Percentiles rank a stretch among this genome's conserved stretches.
Evolutionary conservation across 2,797 vertebrate species (phyloP).

Genomic region (Danio albolineatus): DNA sequence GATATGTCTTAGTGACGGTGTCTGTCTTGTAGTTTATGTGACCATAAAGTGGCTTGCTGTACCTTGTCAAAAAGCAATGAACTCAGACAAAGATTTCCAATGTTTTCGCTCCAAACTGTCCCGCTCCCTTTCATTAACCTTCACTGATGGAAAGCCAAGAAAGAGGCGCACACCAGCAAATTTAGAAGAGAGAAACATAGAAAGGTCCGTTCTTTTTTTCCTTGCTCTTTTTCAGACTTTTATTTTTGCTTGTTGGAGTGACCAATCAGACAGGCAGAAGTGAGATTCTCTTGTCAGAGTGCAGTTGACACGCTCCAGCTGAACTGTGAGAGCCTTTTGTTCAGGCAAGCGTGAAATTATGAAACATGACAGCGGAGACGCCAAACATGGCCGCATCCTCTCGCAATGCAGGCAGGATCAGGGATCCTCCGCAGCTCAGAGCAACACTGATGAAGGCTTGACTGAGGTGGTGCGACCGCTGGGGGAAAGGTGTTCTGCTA

Average conservation of each 20-base stretch:
- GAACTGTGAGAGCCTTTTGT: conserved; percentile 63
- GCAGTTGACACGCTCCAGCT: conserved; percentile 60
- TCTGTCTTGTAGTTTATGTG: conserved; percentile 53
- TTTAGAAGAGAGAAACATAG: conserved; percentile 52
- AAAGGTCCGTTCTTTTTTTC: conserved; percentile 9
- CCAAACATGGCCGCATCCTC: conserved; percentile 54
- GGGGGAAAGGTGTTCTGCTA: conserved; percentile 12
- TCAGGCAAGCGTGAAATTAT: conserved; percentile 66
- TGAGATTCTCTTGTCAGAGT: conserved; percentile 59
- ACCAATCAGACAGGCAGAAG: conserved; percentile 60
- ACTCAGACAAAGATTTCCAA: conserved; percentile 57
- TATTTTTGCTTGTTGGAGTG: conserved; percentile 54
- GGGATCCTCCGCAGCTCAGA: conserved; percentile 15
- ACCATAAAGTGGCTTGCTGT: conserved; percentile 58
- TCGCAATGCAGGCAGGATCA: conserved; percentile 32
- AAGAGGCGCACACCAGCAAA: conserved; percentile 41
- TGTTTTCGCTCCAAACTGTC: conserved; percentile 58
- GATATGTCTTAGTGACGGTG: conserved; percentile 40
- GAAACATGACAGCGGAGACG: conserved; percentile 61
- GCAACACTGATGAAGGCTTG: conserved; percentile 50
- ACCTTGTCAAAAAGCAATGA: conserved; percentile 60
- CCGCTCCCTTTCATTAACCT: conserved; percentile 63
- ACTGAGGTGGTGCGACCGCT: neutral
- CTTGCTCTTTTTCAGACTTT: conserved; percentile 6
- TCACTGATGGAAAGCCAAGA: conserved; percentile 59